Evolutionary conservation across 92 coral and sea anemone genomes (phyloP), one percentile per base, ranked within the genome.

Genomic region (Phenganax marumi): DNA sequence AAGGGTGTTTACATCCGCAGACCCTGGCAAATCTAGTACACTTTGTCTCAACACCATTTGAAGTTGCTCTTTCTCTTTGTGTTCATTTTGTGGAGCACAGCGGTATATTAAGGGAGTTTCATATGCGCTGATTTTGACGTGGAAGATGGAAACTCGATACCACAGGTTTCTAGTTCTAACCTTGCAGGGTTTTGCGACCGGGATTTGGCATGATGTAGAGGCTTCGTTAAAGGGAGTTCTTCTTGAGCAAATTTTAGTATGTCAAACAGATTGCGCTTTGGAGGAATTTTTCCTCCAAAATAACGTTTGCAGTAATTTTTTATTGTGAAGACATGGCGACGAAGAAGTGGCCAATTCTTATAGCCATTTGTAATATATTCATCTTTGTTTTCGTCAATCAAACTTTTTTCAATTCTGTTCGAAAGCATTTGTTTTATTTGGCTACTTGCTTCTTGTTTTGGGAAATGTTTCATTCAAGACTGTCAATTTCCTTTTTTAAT

Each of bases 11-110:
- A 33, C 43, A 2, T 33, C 5, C 5, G 43, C 5, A 2, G 3
- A 33, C 3, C 43, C 43, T 33, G 43, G 43, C 55, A 19, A 46
- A 11, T 86, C 86, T 18, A 80, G 9, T 17, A 81, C 25, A 73
- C 85, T 86, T 73, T 86, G 89, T 49, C 62, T 71, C 18, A 86
- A 58, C 51, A 86, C 89, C 85, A 72, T 81, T 10, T 52, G 80
- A 16, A 86, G 52, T 74, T 86, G 89, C 73, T 86, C 85, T 23
- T 80, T 26, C 62, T 86, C 86, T 54, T 56, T 76, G 63, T 80
- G 76, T 84, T 61, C 61, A 61, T 78, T 81, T 33, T 50, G 51
- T 48, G 89, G 85, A n/a, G 85, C 58, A 54, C 86, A 71, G 39
- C 76, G 82, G 63, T 16, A 80, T 49, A 50, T 65, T 18, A 61